Conservation (phyloP, 2,797 vertebrate species). For the Alauda arvensis region DNA sequence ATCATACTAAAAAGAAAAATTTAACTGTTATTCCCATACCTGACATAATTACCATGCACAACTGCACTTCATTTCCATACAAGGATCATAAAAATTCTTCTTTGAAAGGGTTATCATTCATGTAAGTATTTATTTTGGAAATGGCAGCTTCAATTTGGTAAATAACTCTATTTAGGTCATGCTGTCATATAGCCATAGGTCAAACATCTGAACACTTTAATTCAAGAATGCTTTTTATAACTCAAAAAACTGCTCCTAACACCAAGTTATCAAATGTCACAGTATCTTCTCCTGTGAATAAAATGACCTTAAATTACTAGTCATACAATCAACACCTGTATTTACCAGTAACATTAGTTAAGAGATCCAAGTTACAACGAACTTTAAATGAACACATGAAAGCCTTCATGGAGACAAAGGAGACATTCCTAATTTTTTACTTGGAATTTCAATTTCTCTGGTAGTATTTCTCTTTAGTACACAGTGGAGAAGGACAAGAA, state of each 20-base stretch:
- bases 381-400: not conserved
- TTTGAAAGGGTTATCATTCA: not conserved
- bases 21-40: not conserved
- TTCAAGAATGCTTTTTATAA: not conserved
- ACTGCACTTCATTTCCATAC: not conserved
- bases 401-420: not conserved
- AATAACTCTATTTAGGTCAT: not conserved
- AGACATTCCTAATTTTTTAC: not conserved
- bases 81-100: not conserved
- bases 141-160: not conserved
- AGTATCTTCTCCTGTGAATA: not conserved
- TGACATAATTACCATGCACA: not conserved
- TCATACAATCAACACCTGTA: not conserved
- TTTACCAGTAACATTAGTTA: not conserved
- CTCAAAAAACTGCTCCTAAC: not conserved
- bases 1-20: constrained; percentile 84
- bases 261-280: not conserved
- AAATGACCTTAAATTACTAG: not conserved
- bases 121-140: not conserved
- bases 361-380: not conserved
- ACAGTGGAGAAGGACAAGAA: not conserved
- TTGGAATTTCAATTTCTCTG: not conserved
- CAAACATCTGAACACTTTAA: not conserved
- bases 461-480: not conserved
- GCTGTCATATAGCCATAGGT: not conserved